Evolutionary conservation across 2,888 invertebrate species (phyloP).

Genomic region (Epinotia nisella): DNA sequence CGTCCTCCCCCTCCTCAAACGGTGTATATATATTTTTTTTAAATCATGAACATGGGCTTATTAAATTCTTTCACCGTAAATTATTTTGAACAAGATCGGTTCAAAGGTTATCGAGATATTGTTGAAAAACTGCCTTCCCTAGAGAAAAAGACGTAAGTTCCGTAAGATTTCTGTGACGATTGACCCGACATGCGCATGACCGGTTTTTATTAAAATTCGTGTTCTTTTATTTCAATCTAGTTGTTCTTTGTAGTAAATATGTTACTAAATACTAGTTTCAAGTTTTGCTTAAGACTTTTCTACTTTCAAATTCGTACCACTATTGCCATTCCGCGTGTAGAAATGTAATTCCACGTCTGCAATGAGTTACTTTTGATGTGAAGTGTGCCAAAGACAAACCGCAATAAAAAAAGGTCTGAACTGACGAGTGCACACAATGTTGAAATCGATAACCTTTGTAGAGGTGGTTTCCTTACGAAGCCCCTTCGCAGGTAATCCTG

Average conservation of each 20-base stretch:
- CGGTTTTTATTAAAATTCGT: too few species aligned
- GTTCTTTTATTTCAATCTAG: background rate
- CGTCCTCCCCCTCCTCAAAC: too few species aligned
- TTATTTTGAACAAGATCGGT: too few species aligned
- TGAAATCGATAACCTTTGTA: conserved; percentile 82
- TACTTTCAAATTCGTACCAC: background rate
- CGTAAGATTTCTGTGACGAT: too few species aligned
- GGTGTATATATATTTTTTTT: too few species aligned
- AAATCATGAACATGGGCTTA: too few species aligned
- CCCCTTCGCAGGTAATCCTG: conserved; percentile 84
- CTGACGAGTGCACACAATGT: conserved; percentile 74
- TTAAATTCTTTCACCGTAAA: too few species aligned
- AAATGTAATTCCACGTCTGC: conserved; percentile 15
- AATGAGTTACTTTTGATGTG: conserved; percentile 39
- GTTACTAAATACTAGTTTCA: background rate
- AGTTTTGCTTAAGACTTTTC: background rate
- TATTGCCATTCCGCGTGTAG: background rate
- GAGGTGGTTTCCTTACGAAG: conserved; percentile 79
- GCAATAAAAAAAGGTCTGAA: conserved; percentile 65
- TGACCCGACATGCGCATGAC: too few species aligned
- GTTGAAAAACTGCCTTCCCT: too few species aligned
- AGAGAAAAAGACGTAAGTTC: too few species aligned
- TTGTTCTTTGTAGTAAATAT: background rate
- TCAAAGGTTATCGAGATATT: too few species aligned
- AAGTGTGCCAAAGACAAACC: conserved; percentile 56